Evolutionary conservation across 2,113 vertebrate species (phyloP).

Genomic region (Apteryx owenii): DNA sequence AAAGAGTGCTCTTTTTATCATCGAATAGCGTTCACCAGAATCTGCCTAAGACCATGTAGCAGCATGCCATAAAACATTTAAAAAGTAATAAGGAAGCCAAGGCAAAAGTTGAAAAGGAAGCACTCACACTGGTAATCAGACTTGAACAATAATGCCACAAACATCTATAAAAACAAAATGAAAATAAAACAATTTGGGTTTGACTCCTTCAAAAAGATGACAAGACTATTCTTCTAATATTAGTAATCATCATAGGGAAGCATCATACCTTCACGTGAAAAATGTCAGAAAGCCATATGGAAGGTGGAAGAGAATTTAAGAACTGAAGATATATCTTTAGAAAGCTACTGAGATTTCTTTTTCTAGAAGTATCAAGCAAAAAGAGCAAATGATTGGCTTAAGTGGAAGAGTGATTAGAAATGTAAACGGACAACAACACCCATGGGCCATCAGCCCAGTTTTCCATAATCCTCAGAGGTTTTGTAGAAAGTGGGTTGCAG

Average conservation of each 20-base stretch:
- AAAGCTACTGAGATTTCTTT: not conserved
- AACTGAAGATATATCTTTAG: not conserved
- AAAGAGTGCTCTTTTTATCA: not conserved
- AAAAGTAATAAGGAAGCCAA: not conserved
- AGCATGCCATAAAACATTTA: not conserved
- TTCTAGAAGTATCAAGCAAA: not conserved
- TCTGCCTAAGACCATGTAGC: not conserved
- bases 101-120: not conserved
- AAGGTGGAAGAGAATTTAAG: not conserved
- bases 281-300: not conserved
- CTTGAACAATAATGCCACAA: not conserved
- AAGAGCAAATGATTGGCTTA: not conserved
- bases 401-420: not conserved
- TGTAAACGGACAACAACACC: rapidly evolving
- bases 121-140: not conserved
- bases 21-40: not conserved
- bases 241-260: not conserved
- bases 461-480: not conserved
- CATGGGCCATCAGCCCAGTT: not conserved
- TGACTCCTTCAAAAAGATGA: not conserved
- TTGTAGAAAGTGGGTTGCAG: not conserved
- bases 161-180: not conserved
- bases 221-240: not conserved
- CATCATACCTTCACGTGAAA: not conserved
- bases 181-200: not conserved